Conservation (phyloP, 2,797 vertebrate genomes). For the Oreortyx pictus region DNA sequence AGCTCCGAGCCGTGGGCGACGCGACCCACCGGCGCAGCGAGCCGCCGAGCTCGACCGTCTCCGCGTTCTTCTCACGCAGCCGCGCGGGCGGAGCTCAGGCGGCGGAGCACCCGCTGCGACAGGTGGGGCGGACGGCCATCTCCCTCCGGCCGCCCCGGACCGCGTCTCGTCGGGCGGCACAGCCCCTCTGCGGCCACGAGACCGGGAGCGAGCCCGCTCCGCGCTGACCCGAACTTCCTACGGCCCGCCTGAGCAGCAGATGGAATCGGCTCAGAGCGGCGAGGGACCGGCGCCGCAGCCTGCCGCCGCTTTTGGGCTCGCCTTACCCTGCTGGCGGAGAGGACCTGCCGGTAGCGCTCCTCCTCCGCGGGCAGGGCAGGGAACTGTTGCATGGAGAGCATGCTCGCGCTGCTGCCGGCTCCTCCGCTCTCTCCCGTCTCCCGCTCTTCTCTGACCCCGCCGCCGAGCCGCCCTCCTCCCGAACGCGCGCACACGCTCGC, state of each 20-base stretch:
- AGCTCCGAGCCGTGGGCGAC: rapidly evolving
- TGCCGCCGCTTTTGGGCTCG: background rate
- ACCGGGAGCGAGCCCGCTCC: background rate
- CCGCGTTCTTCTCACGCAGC: background rate
- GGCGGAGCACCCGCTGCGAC: background rate
- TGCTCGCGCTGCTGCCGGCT: slow-evolving; percentile 14
- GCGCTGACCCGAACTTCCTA: background rate
- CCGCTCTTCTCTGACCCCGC: background rate
- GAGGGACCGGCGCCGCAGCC: background rate
- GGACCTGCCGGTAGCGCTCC: slow-evolving; percentile 69
- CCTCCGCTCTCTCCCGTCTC: background rate
- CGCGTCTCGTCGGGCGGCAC: too few relatives aligned
- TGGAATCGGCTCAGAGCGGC: background rate
- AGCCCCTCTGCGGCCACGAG: background rate
- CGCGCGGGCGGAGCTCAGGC: background rate
- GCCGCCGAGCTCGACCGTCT: background rate
- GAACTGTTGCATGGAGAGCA: slow-evolving; percentile 75
- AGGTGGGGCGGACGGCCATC: background rate
- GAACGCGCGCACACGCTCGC: slow-evolving; percentile 26
- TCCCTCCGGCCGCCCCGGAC: too few relatives aligned
- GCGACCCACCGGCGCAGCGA: background rate
- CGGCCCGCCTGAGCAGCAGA: background rate
- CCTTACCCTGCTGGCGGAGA: slow-evolving; percentile 76
- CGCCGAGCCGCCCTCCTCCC: background rate
- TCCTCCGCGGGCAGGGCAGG: slow-evolving; percentile 64